A percentile compares a stretch with the other conserved stretches of the same genome.
Conservation (phyloP, 2,113 vertebrate species). For the Excalfactoria chinensis region DNA sequence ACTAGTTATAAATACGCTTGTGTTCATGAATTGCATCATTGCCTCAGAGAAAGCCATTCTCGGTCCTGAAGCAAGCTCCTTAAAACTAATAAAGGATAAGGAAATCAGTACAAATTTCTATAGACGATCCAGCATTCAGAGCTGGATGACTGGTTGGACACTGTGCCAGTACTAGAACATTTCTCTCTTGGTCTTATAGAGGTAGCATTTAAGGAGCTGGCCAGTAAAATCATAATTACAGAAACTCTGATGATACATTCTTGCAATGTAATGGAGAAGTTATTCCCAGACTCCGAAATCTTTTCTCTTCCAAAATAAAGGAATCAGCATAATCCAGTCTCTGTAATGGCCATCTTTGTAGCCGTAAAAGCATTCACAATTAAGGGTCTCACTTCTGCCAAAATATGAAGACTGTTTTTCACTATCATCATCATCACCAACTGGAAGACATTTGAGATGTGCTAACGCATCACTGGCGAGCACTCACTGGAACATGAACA, state of each 20-base stretch:
- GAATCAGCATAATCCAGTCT: neutral
- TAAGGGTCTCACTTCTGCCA: neutral
- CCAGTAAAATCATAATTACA: neutral
- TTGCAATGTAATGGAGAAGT: neutral
- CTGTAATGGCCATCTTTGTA: neutral
- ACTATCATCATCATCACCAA: neutral
- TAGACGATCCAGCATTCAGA: neutral
- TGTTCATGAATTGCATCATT: neutral
- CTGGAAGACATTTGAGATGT: neutral
- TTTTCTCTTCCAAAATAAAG: neutral
- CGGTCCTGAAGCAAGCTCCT: neutral
- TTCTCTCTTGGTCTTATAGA: neutral
- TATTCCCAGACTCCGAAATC: accelerated
- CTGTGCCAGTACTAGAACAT: neutral
- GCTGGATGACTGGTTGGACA: accelerated
- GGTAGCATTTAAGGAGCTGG: neutral
- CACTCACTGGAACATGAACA: neutral
- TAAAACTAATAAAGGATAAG: neutral
- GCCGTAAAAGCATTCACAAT: neutral
- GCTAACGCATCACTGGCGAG: neutral
- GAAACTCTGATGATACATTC: neutral
- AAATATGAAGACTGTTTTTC: neutral
- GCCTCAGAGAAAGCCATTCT: neutral
- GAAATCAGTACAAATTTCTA: neutral
- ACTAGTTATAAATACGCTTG: neutral